A percentile compares a stretch with the other conserved stretches of the same genome.
phyloP scores from a whole-genome alignment of 2,113 vertebrate genomes.

The Rhombomys opimus region DNA sequence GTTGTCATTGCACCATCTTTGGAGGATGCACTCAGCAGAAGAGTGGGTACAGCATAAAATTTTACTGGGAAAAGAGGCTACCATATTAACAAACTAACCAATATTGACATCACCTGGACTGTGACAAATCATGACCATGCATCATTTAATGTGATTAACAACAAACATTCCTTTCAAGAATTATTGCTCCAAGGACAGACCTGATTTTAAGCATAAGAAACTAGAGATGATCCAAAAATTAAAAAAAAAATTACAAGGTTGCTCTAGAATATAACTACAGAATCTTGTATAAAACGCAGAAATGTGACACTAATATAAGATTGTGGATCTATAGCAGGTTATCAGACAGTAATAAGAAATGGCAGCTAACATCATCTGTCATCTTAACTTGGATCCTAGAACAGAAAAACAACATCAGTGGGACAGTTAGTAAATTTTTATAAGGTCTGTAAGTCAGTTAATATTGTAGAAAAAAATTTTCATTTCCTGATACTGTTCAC shows the following conservation, averaged over 20 bases:
- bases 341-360: not conserved
- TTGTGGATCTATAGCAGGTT: not conserved
- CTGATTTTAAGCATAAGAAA: not conserved
- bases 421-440: not conserved
- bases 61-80: not conserved
- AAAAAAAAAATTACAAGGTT: not conserved
- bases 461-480: not conserved
- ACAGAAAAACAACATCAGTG: not conserved
- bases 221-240: not conserved
- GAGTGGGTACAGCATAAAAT: accelerated
- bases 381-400: not conserved
- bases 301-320: not conserved
- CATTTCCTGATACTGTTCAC: not conserved
- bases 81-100: not conserved
- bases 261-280: not conserved
- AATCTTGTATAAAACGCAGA: not conserved
- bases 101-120: not conserved
- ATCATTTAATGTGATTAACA: too few relatives aligned
- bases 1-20: not conserved
- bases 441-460: conserved; percentile 2
- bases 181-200: not conserved
- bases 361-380: not conserved
- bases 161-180: not conserved
- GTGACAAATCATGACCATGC: not conserved
- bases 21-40: not conserved